These are phyloP conservation scores for Fulica atra DNA, from an alignment of 2,113 vertebrate genomes.

Conservation along the genomic window DNA sequence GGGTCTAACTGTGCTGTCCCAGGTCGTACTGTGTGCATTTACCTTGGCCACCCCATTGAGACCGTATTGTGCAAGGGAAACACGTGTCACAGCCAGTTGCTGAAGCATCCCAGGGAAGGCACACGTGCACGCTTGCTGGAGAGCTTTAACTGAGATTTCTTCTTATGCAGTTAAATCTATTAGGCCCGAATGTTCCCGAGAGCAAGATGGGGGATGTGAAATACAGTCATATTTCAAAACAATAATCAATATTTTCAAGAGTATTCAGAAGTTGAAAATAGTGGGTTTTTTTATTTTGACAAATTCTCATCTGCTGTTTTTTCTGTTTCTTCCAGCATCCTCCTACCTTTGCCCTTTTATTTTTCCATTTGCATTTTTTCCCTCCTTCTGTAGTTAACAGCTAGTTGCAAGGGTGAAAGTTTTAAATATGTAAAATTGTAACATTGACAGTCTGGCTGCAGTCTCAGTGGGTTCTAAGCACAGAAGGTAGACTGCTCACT, in stretches of 20 bases:
- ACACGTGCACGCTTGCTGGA: fast-evolving
- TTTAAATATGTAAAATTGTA: neutral
- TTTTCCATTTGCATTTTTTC: neutral
- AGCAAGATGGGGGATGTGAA: neutral
- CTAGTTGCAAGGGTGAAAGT: neutral
- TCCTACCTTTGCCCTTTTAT: neutral
- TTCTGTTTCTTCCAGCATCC: neutral
- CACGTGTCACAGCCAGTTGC: fast-evolving
- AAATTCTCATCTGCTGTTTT: neutral
- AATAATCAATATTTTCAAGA: neutral
- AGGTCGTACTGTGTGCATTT: neutral
- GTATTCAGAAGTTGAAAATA: neutral
- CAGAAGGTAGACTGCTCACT: neutral
- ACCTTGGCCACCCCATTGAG: neutral
- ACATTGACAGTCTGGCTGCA: neutral
- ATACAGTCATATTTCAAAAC: neutral
- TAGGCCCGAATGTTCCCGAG: neutral
- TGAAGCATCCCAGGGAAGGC: neutral
- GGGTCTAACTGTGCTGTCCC: neutral
- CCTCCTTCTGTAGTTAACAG: neutral
- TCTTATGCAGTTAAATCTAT: neutral
- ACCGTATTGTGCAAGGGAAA: fast-evolving
- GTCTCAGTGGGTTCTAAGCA: neutral
- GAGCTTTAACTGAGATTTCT: neutral
- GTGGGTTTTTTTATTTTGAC: neutral